Conservation (phyloP, 1,140 invertebrate genomes). For the Cotesia typhae region DNA sequence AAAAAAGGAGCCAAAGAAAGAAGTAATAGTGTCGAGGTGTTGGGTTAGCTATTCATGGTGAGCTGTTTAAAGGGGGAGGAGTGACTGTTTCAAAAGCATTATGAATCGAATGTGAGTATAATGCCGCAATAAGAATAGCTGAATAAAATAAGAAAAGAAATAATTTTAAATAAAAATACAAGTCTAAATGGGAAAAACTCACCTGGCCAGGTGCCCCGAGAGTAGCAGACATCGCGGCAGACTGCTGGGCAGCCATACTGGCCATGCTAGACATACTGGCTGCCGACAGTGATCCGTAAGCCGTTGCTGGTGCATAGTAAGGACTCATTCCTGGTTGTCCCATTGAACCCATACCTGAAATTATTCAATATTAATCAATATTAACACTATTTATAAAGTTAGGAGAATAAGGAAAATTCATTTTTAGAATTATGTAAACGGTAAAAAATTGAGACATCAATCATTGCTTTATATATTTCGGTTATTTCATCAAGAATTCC, state of each 20-base stretch:
- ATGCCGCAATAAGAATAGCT: not conserved
- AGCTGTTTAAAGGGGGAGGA: slow-evolving; percentile 19
- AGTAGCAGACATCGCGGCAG: slow-evolving; percentile 69
- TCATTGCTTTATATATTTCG: too few relatives aligned
- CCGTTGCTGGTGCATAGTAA: slow-evolving; percentile 72
- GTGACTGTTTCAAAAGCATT: slow-evolving; percentile 22
- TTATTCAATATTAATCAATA: not conserved
- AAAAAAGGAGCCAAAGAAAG: not conserved
- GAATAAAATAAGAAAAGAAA: not conserved
- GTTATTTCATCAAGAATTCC: too few relatives aligned
- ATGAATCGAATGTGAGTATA: not conserved
- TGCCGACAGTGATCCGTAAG: slow-evolving; percentile 71
- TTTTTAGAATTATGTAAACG: too few relatives aligned
- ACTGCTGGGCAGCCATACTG: slow-evolving; percentile 71
- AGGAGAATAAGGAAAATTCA: too few relatives aligned
- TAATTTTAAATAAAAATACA: not conserved
- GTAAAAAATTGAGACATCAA: too few relatives aligned
- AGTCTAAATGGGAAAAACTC: slow-evolving; percentile 45
- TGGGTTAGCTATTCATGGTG: slow-evolving; percentile 34
- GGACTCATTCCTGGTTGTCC: slow-evolving; percentile 70
- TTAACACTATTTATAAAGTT: too few relatives aligned
- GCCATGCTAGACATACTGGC: slow-evolving; percentile 70
- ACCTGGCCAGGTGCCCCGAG: slow-evolving; percentile 70
- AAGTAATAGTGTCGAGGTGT: slow-evolving; percentile 37
- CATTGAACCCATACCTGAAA: slow-evolving; percentile 72